phyloP scores from a whole-genome alignment of 1,140 invertebrate species.

The Drosophila dunni region DNA sequence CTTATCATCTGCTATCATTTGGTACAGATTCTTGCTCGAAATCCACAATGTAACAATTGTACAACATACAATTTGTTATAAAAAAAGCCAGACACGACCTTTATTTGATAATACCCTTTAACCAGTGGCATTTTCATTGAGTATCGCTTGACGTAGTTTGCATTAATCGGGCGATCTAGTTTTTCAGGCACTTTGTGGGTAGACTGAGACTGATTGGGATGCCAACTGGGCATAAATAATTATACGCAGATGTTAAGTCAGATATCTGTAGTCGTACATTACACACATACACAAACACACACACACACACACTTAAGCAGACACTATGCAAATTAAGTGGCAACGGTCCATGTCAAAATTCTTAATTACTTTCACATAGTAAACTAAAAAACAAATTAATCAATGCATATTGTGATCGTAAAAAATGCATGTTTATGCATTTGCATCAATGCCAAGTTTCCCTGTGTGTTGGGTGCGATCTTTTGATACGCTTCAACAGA shows the following conservation, averaged over 20 bases:
- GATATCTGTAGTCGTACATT: not conserved
- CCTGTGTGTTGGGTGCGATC: conserved; percentile 58
- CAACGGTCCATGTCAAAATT: conserved; percentile 62
- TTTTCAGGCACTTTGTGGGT: conserved; percentile 12
- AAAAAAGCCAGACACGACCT: too few species aligned
- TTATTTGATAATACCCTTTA: not conserved
- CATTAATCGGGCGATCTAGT: conserved; percentile 33
- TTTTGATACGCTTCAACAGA: conserved; percentile 69
- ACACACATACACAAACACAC: conserved; percentile 6
- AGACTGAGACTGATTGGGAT: conserved; percentile 16
- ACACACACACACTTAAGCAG: too few species aligned
- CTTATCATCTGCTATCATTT: too few species aligned
- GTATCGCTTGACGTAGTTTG: conserved; percentile 34
- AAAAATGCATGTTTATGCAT: conserved; percentile 35
- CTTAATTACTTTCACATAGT: conserved; percentile 66
- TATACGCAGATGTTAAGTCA: not conserved
- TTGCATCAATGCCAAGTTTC: conserved; percentile 45
- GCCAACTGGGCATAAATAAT: conserved; percentile 14
- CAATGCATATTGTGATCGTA: conserved; percentile 55
- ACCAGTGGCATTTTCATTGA: not conserved
- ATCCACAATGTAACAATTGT: too few species aligned
- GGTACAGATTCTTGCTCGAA: too few species aligned
- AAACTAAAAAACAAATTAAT: conserved; percentile 50
- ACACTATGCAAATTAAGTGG: conserved; percentile 58
- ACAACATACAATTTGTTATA: too few species aligned